phyloP scores from a whole-genome alignment of 2,888 invertebrate genomes.

The Augochlorella aurata region DNA sequence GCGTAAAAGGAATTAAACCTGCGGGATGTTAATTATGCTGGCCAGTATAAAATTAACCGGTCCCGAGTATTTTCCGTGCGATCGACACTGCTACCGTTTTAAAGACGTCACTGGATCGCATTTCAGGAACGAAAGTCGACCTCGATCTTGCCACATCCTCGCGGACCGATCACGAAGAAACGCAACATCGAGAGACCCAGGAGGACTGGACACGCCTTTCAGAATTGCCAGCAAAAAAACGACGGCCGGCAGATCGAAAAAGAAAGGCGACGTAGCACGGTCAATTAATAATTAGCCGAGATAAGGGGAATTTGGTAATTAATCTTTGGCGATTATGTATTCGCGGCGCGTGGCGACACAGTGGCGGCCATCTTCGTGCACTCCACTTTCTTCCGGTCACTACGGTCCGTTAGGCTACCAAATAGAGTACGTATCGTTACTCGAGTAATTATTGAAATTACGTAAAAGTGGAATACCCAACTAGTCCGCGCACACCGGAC shows the following conservation, averaged over 20 bases:
- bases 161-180: conserved; percentile 48
- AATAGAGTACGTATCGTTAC: not conserved
- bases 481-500: no score
- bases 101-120: conserved; percentile 54
- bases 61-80: conserved; percentile 20
- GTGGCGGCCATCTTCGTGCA: conserved; percentile 5
- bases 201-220: conserved; percentile 52
- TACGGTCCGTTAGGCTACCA: not conserved
- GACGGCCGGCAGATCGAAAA: conserved; percentile 22
- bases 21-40: conserved; percentile 22
- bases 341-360: conserved; percentile 30
- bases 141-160: conserved; percentile 54
- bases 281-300: conserved; percentile 56
- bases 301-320: conserved; percentile 47
- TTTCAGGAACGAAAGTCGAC: conserved; percentile 68
- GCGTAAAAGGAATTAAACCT: not conserved
- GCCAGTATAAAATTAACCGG: conserved; percentile 18
- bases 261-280: conserved; percentile 25
- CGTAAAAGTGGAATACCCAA: not conserved
- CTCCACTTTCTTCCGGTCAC: not conserved
- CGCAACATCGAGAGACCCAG: conserved; percentile 26
- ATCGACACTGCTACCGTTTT: conserved; percentile 43
- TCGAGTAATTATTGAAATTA: not conserved
- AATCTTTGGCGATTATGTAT: conserved; percentile 49
- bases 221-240: conserved; percentile 36